Base-by-base conservation (phyloP, 2,888 invertebrate species). In the Hydriomena furcata region DNA sequence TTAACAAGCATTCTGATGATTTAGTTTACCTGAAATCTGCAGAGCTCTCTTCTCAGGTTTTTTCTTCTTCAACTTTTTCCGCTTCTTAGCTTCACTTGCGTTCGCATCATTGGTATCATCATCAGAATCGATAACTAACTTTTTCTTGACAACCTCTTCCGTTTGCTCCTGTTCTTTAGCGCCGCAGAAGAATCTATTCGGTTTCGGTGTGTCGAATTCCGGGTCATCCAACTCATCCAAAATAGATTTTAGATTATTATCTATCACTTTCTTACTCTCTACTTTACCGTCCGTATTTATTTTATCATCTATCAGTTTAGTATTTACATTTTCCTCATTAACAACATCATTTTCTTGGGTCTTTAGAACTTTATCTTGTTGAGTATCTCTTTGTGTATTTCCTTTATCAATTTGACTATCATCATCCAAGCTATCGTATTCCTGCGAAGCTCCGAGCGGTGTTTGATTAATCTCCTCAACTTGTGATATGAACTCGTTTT, bases 61-160 rank as follows among this genome's bases (percentile, higher is more conserved):
- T 44, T 68, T 81, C 63, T 79, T 88, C 47, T 82, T 88, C 0
- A 73, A 27, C 47, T 82, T 91, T 54, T 91, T 91, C 42, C 73
- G 80, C 49, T 73, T 83, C 21, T 66, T 75, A 7, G 55, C 31
- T 13, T 49, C 55, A 41, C 17, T 42, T 7, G 10, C 58, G 8
- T 52, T 30, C 6, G 13, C 54, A 38, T 73, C 76, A 51, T 65
- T 66, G 0, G 31, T 51, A 50, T 85, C 86, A 43, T 88, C 88
- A 65, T 89, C 89, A 10, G 89, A 89, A 52, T 89, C 88, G 30
- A 90, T 86, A 0, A 79, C 63, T 36, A 87, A 82, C 58, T 77
- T 87, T 60, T 84, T 89, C 59, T 79, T 86, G 20, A 66, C 58
- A n/a, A 31, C 37, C 27, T 35, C 40, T 24, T 50, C 54, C 10